A percentile compares a stretch with the other conserved stretches of the same genome.
Evolutionary conservation across 2,797 vertebrate genomes (phyloP).

Genomic region (Mus spretus): DNA sequence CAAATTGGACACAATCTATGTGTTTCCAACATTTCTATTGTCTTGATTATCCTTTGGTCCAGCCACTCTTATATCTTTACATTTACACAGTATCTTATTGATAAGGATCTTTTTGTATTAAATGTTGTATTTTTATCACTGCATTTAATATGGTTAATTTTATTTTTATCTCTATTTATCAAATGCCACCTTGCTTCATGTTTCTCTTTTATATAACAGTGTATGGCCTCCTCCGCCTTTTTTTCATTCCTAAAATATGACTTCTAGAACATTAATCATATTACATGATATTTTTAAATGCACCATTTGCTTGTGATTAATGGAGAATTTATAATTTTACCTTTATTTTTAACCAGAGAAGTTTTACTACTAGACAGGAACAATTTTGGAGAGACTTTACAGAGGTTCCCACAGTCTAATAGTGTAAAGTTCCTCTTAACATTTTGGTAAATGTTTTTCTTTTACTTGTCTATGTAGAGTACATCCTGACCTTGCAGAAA

Average conservation of each 20-base stretch:
- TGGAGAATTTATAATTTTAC: not conserved
- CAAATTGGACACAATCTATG: not conserved
- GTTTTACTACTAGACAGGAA: not conserved
- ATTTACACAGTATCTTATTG: not conserved
- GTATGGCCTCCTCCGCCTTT: not conserved
- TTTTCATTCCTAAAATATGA: not conserved
- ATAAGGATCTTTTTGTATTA: not conserved
- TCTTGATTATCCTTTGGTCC: not conserved
- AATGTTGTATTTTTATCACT: not conserved
- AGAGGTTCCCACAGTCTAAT: not conserved
- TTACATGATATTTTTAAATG: not conserved
- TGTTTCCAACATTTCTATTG: not conserved
- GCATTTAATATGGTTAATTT: not conserved
- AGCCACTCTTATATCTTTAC: not conserved
- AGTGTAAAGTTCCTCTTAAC: not conserved
- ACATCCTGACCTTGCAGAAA: not conserved
- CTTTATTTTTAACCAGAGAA: not conserved
- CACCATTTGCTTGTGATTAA: not conserved
- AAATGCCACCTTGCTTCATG: not conserved
- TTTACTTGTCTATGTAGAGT: not conserved
- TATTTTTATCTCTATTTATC: not conserved
- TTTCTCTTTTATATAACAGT: not conserved
- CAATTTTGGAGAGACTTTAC: not conserved
- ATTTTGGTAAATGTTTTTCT: not conserved
- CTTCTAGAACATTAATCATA: not conserved